Evolutionary conservation across 2,888 invertebrate species (phyloP), one percentile per base, ranked within the genome.

Genomic region (Nomada lathburiana): DNA sequence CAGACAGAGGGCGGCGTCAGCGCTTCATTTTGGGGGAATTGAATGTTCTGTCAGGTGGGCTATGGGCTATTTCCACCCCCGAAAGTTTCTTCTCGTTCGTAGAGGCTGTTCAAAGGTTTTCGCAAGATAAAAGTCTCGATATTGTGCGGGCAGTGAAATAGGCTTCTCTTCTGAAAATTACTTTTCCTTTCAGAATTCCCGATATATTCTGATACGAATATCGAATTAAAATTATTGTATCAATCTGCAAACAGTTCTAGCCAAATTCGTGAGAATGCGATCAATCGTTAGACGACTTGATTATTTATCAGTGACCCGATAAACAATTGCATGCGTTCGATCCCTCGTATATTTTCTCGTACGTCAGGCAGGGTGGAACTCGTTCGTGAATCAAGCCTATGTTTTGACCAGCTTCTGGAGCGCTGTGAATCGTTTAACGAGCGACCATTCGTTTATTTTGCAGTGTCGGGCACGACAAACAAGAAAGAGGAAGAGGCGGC

Each of bases 381-480:
- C 42, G 57, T 57, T 69, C 26, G 2, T 60, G 60, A 70, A 70
- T 70, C 70, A 50, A 36, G 16, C 10, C 16, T 5, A 2, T 60
- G 60, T 70, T 70, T 29, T 29, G 47, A 60, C 47, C 42, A 16
- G 5, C 20, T 20, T 36, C 18, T 50, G 50, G 16, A 20, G 16
- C 10, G 60, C 29, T 59, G 59, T 42, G 7, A 26, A 65, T 13
- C 13, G 78, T 59, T 67, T 71, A 77, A 74, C 72, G 42, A 82
- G 50, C 59, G 69, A 50, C 44, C 11, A 2, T 44, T 47, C 29
- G 55, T 82, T 64, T 78, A n/a, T 60, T 79, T 91, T 90, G 13
- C 90, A 93, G 93, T 92, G 82, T 92, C 92, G 88, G 90, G 91
- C 86, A 91, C 92, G 89, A 90, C 91, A 87, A 92, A 91, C 87